These are phyloP conservation scores for Hycleus cichorii DNA, from an alignment of 1,140 invertebrate genomes.

Conservation along the genomic window DNA sequence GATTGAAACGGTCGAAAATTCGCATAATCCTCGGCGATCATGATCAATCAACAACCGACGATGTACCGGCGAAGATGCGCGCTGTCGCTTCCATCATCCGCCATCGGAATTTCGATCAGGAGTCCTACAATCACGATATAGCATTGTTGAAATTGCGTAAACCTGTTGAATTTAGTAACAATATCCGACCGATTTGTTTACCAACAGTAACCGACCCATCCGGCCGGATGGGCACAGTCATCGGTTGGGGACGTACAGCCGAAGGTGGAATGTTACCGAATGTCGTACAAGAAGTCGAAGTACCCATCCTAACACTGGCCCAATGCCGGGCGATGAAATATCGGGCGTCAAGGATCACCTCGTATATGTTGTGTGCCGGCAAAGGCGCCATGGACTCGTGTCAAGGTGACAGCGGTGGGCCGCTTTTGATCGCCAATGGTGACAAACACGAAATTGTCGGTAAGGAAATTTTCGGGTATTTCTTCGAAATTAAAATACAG, in stretches of 20 bases:
- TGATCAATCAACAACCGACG: constrained; percentile 68
- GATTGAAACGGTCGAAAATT: constrained; percentile 69
- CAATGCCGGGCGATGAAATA: constrained; percentile 79
- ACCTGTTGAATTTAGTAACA: constrained; percentile 69
- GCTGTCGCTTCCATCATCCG: constrained; percentile 68
- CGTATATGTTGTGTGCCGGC: constrained; percentile 74
- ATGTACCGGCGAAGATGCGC: constrained; percentile 67
- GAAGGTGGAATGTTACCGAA: constrained; percentile 74
- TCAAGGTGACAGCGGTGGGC: constrained; percentile 79
- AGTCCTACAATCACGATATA: constrained; percentile 82
- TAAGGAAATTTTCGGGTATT: constrained; percentile 36
- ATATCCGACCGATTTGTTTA: constrained; percentile 72
- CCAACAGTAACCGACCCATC: constrained; percentile 63
- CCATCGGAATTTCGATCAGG: constrained; percentile 73
- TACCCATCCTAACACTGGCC: constrained; percentile 68
- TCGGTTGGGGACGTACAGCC: constrained; percentile 76
- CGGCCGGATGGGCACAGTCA: constrained; percentile 64
- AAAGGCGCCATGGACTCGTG: constrained; percentile 74
- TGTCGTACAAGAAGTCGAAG: constrained; percentile 73
- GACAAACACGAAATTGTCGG: constrained; percentile 69
- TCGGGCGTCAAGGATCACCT: constrained; percentile 66
- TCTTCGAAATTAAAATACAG: no score
- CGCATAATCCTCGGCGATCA: constrained; percentile 72
- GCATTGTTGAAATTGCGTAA: constrained; percentile 69
- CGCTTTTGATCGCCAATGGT: constrained; percentile 59